A percentile compares a stretch with the other conserved stretches of the same genome.
Evolutionary conservation across 2,888 invertebrate species (phyloP).

Genomic region (Hipparchia sbordonii): DNA sequence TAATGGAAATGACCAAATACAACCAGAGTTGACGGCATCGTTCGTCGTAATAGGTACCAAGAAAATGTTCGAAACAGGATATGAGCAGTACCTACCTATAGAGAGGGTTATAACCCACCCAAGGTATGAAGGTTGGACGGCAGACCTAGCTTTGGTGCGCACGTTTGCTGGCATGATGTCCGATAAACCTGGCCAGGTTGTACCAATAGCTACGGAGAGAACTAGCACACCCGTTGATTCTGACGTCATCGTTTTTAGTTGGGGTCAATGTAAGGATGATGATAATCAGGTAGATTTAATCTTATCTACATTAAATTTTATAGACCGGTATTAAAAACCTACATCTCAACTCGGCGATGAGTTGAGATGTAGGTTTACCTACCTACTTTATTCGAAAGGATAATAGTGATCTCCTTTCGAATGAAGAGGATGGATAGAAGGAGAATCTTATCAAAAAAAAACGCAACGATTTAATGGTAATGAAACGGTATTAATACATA

Average conservation of each 20-base stretch:
- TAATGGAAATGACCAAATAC: slow-evolving; percentile 22
- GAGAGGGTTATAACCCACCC: slow-evolving; percentile 62
- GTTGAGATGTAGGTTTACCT: too few relatives aligned
- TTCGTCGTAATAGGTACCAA: slow-evolving; percentile 65
- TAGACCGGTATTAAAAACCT: too few relatives aligned
- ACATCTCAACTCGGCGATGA: too few relatives aligned
- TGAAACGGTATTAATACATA: too few relatives aligned
- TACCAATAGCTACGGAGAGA: slow-evolving; percentile 53
- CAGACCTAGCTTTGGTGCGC: slow-evolving; percentile 58
- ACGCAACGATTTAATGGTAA: too few relatives aligned
- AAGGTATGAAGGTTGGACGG: slow-evolving; percentile 53
- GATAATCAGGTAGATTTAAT: slow-evolving; percentile 31
- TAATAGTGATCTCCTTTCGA: too few relatives aligned
- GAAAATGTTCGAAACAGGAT: slow-evolving; percentile 60
- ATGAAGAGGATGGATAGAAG: too few relatives aligned
- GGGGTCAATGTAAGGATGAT: slow-evolving; percentile 50
- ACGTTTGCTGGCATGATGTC: slow-evolving; percentile 64
- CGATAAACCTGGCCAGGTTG: slow-evolving; percentile 56
- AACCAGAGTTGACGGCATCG: slow-evolving; percentile 59
- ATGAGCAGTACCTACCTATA: slow-evolving; percentile 67
- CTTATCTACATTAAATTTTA: neutral
- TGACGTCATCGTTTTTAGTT: slow-evolving; percentile 59
- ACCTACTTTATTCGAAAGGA: too few relatives aligned
- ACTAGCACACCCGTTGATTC: slow-evolving; percentile 50
- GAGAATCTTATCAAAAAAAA: too few relatives aligned